A percentile compares a stretch with the other conserved stretches of the same genome.
phyloP scores from a whole-genome alignment of 2,113 vertebrate species.

The Marmota monax region DNA sequence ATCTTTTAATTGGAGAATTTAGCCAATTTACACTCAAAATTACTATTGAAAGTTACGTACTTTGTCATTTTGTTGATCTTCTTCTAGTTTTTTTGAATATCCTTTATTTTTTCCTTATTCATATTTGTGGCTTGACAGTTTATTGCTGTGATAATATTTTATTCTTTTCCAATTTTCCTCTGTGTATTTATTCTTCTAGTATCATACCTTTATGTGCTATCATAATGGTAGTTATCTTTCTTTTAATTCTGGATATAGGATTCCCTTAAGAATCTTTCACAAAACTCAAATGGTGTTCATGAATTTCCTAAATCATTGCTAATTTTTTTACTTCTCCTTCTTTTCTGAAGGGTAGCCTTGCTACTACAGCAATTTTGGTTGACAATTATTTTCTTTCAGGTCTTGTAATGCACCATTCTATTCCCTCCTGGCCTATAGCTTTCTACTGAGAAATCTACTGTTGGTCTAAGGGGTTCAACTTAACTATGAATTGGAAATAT shows the following conservation, averaged over 20 bases:
- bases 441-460: background rate
- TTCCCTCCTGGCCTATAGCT: background rate
- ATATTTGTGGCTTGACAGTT: background rate
- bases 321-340: too few species aligned
- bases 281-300: background rate
- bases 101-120: background rate
- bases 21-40: background rate
- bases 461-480: background rate
- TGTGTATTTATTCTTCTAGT: background rate
- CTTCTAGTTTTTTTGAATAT: background rate
- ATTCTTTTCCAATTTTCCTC: background rate
- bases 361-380: background rate
- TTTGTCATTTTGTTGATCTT: background rate
- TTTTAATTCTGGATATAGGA: background rate
- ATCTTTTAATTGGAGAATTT: background rate
- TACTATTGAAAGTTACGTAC: background rate
- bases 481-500: background rate
- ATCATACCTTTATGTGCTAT: background rate
- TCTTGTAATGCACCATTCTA: background rate
- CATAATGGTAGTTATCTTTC: background rate
- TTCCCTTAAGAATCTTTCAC: background rate
- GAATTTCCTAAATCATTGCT: background rate
- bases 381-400: background rate
- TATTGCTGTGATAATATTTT: background rate
- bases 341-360: background rate